These are phyloP conservation scores for Caenorhabditis sp. DNA, from an alignment of 2,888 invertebrate genomes.

Conservation along the genomic window DNA sequence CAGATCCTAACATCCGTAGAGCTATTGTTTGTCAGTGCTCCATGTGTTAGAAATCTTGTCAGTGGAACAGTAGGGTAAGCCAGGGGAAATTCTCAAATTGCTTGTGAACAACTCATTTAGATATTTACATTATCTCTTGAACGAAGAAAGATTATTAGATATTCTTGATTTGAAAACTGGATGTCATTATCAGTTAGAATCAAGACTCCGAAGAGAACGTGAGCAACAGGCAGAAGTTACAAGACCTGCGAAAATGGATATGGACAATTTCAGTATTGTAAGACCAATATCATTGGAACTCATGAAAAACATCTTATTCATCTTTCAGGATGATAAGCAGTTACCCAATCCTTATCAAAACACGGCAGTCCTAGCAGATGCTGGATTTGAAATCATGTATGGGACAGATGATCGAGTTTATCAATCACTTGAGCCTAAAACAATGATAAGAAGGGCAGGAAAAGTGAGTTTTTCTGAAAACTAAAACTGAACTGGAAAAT, in stretches of 20 bases:
- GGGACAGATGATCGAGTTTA: conserved; percentile 55
- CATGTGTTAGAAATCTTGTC: conserved; percentile 46
- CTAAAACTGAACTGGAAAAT: background rate
- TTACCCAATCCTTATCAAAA: conserved; percentile 20
- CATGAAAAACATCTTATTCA: too few relatives aligned
- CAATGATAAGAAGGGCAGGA: conserved; percentile 49
- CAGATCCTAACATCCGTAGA: conserved; percentile 43
- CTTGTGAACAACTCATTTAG: conserved; percentile 7
- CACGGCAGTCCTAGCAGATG: conserved; percentile 53
- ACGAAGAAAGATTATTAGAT: conserved; percentile 48
- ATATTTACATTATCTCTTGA: conserved; percentile 51
- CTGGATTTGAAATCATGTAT: conserved; percentile 58
- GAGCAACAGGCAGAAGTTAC: background rate
- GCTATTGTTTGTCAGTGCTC: conserved; percentile 42
- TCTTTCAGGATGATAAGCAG: conserved; percentile 19
- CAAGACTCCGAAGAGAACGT: conserved; percentile 34
- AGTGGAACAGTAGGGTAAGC: conserved; percentile 46
- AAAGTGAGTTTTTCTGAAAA: conserved; percentile 19
- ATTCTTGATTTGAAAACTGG: conserved; percentile 42
- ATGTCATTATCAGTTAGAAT: conserved; percentile 52
- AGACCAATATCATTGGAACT: background rate
- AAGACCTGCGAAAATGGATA: conserved; percentile 8
- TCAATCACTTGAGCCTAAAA: conserved; percentile 50
- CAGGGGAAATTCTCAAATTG: background rate
- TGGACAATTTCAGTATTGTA: conserved; percentile 11